These are phyloP conservation scores for Tetrax tetrax DNA, from an alignment of 2,113 vertebrate genomes.

Conservation along the genomic window DNA sequence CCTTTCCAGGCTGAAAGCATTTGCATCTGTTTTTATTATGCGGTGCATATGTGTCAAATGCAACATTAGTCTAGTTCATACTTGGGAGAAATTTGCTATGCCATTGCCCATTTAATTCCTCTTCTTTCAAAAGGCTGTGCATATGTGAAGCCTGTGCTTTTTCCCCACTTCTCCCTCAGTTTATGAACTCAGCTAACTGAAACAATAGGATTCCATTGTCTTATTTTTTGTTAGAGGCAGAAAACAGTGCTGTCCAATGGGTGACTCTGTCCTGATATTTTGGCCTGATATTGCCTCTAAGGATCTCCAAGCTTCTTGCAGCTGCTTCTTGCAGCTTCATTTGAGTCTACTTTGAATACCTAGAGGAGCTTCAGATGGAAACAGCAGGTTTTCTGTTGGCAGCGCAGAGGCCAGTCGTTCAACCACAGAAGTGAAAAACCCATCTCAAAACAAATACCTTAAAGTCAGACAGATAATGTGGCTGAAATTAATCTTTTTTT, in stretches of 20 bases:
- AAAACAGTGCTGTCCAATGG: not conserved
- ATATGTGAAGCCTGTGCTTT: not conserved
- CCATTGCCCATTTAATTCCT: not conserved
- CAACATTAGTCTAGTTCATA: not conserved
- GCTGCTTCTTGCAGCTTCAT: not conserved
- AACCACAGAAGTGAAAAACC: not conserved
- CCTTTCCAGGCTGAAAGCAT: not conserved
- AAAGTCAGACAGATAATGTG: fast-evolving
- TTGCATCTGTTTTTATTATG: not conserved
- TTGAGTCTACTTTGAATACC: not conserved
- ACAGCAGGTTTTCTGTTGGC: not conserved
- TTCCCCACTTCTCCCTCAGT: not conserved
- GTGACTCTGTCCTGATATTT: not conserved
- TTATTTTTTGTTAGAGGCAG: not conserved
- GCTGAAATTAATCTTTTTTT: not conserved
- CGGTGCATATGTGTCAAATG: not conserved
- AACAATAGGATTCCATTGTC: not conserved
- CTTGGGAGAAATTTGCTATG: not conserved
- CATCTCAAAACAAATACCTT: not conserved
- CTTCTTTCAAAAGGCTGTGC: not conserved
- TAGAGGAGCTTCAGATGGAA: not conserved
- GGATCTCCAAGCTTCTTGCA: not conserved
- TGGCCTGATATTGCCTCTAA: not conserved
- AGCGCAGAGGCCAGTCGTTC: not conserved
- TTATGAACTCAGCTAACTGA: not conserved